phyloP scores from a whole-genome alignment of 2,797 vertebrate genomes.

The Chiroxiphia lanceolata region DNA sequence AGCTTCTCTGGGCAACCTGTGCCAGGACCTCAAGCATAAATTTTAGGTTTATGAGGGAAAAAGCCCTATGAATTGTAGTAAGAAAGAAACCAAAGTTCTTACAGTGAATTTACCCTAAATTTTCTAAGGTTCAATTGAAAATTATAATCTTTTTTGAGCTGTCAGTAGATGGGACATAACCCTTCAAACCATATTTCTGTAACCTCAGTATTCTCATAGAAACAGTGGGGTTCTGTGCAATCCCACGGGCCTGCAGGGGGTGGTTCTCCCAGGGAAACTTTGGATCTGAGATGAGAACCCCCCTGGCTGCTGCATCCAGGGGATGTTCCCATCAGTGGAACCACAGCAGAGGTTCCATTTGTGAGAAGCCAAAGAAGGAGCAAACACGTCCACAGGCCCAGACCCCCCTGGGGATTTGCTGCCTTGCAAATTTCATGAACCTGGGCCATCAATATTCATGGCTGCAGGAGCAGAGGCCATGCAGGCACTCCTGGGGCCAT shows the following conservation, averaged over 20 bases:
- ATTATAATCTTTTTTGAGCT: neutral
- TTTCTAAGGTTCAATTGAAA: neutral
- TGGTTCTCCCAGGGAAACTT: neutral
- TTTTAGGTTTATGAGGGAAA: neutral
- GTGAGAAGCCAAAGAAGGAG: neutral
- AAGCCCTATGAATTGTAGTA: neutral
- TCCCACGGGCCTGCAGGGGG: neutral
- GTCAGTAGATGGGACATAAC: neutral
- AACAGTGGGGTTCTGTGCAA: neutral
- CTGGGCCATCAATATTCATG: neutral
- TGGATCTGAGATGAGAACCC: neutral
- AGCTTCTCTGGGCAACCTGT: neutral
- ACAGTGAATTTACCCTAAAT: neutral
- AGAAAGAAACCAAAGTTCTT: neutral
- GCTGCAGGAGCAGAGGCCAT: neutral
- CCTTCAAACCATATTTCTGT: fast-evolving
- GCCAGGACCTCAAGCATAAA: neutral
- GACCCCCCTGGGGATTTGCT: neutral
- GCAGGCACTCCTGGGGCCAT: neutral
- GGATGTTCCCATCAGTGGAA: fast-evolving
- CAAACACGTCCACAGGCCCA: neutral
- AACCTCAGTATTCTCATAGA: fast-evolving
- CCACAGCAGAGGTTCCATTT: fast-evolving
- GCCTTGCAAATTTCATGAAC: neutral
- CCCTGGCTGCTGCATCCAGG: neutral